phyloP scores from a whole-genome alignment of 2,113 vertebrate genomes.

The Forbesichthys papilliferus region DNA sequence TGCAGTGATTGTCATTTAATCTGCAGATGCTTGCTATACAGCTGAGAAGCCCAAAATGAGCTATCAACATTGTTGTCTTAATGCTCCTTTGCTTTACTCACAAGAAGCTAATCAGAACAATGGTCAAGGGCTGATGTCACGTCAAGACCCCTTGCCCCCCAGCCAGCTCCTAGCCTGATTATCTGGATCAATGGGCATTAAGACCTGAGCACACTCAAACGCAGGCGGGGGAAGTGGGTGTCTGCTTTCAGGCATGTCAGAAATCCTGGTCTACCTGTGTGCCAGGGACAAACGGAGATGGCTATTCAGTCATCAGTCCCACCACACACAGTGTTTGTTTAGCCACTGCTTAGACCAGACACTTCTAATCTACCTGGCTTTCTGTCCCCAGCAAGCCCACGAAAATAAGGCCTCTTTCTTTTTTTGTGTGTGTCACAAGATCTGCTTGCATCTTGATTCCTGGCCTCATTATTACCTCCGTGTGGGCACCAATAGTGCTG shows the following conservation, averaged over 20 bases:
- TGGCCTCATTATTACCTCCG: background rate
- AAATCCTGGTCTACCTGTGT: conserved; percentile 64
- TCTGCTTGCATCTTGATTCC: background rate
- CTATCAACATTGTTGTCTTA: conserved; percentile 62
- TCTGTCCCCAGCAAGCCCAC: conserved; percentile 14
- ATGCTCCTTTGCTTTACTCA: conserved; percentile 70
- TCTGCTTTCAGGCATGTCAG: conserved; percentile 56
- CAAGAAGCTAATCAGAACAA: conserved; percentile 57
- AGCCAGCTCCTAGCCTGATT: conserved; percentile 66
- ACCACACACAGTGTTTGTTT: conserved; percentile 69
- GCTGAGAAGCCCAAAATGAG: conserved; percentile 37
- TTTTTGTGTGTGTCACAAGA: background rate
- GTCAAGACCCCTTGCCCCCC: conserved; percentile 48
- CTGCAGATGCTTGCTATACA: conserved; percentile 22
- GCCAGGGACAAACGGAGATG: conserved; percentile 56
- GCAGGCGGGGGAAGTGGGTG: conserved; percentile 26
- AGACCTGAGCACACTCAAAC: conserved; percentile 58
- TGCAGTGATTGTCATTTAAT: conserved; percentile 50
- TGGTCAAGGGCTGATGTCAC: conserved; percentile 41
- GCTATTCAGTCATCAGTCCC: conserved; percentile 51
- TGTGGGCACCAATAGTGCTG: conserved; percentile 41
- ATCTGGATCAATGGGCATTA: conserved; percentile 71
- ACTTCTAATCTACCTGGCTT: conserved; percentile 58
- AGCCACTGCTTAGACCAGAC: conserved; percentile 56
- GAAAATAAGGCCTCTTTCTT: background rate